Evolutionary conservation across 2,113 vertebrate species (phyloP).

Genomic region (Pyxicephalus adspersus): DNA sequence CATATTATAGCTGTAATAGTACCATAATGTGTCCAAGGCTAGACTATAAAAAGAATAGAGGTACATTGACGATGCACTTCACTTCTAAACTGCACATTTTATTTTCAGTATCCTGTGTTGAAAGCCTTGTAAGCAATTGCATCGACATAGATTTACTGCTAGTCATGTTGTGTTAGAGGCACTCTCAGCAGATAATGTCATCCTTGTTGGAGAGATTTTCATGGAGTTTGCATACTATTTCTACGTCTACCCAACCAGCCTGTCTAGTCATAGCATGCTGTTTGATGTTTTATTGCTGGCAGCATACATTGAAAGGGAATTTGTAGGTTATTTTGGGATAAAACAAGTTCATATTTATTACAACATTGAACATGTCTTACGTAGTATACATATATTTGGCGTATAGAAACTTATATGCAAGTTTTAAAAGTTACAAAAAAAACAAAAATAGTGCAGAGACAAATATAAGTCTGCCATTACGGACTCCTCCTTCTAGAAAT

Average conservation of each 20-base stretch:
- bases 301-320: too few species aligned
- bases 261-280: conserved; percentile 13
- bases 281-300: conserved; percentile 1
- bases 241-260: neutral
- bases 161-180: conserved; percentile 25
- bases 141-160: conserved; percentile 26
- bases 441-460: too few species aligned
- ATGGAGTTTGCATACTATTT: conserved; percentile 15
- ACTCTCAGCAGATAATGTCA: conserved; percentile 10
- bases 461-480: too few species aligned
- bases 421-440: too few species aligned
- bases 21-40: neutral
- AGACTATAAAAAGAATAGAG: conserved; percentile 5
- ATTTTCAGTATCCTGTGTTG: neutral
- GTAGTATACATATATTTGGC: too few species aligned
- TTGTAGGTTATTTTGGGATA: too few species aligned
- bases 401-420: too few species aligned
- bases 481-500: too few species aligned
- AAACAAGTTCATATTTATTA: too few species aligned
- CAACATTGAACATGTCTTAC: too few species aligned
- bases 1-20: conserved; percentile 15
- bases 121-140: conserved; percentile 1
- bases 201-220: conserved; percentile 9
- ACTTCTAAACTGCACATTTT: neutral
- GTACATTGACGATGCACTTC: neutral